Evolutionary conservation across 2,113 vertebrate species (phyloP).

Genomic region (Mastomys natalensis): DNA sequence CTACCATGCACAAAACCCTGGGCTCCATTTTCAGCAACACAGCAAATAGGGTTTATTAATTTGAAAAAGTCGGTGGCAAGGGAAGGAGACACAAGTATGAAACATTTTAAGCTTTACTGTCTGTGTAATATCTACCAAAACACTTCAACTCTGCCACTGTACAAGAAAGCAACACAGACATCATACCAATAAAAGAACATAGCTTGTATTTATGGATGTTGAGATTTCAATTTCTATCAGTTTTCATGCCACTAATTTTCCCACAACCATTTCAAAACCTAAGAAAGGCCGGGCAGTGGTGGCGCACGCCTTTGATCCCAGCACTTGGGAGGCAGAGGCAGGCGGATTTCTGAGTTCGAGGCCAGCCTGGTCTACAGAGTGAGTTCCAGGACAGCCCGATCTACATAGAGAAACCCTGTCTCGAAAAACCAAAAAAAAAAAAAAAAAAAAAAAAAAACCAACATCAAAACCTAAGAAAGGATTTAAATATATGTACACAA

Average conservation of each 20-base stretch:
- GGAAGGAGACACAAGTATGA: background rate
- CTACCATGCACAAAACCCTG: background rate
- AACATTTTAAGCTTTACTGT: background rate
- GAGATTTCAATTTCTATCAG: background rate
- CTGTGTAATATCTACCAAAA: background rate
- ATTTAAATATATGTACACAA: background rate
- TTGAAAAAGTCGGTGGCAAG: background rate
- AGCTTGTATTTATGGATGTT: background rate
- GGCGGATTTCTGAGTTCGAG: too few species aligned
- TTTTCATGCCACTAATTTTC: background rate
- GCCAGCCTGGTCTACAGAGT: too few species aligned
- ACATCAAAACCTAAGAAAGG: background rate
- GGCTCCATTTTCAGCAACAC: background rate
- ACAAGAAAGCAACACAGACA: background rate
- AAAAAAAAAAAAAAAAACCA: too few species aligned
- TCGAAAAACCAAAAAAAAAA: too few species aligned
- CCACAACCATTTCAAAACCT: background rate
- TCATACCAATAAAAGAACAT: background rate
- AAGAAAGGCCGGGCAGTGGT: too few species aligned
- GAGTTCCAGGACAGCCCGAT: too few species aligned
- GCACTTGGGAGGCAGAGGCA: too few species aligned
- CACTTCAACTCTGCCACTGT: background rate
- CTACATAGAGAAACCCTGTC: too few species aligned
- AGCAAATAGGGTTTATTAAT: background rate
- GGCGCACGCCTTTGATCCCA: too few species aligned